A percentile compares a stretch with the other conserved stretches of the same genome.
Conservation (phyloP, 2,888 invertebrate genomes). For the Ceraclea dissimilis region DNA sequence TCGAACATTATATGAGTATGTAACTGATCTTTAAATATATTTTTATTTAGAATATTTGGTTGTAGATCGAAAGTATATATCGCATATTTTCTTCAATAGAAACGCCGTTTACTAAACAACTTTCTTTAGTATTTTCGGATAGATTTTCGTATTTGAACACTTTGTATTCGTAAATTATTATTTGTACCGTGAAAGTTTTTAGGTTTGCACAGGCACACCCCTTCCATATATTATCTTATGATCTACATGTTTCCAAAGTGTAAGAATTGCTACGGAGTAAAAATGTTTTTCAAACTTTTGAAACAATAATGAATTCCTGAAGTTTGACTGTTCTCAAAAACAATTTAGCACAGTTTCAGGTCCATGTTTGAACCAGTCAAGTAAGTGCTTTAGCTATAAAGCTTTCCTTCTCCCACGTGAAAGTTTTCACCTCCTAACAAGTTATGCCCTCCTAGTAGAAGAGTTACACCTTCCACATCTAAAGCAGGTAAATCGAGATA, state of each 20-base stretch:
- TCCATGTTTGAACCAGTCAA: constrained; percentile 4
- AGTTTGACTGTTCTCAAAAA: constrained; percentile 3
- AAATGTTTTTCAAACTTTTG: background rate
- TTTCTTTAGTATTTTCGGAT: too few species aligned
- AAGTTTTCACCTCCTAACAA: constrained; percentile 2
- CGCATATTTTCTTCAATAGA: too few species aligned
- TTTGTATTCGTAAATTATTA: too few species aligned
- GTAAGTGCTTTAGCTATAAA: background rate
- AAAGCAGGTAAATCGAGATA: background rate
- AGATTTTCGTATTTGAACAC: too few species aligned
- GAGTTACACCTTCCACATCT: background rate
- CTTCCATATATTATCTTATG: background rate
- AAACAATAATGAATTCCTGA: constrained; percentile 3
- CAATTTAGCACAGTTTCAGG: constrained; percentile 3
- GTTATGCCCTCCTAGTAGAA: background rate
- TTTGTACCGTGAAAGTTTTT: background rate
- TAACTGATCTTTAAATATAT: too few species aligned
- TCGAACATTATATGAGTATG: too few species aligned
- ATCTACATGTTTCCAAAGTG: background rate
- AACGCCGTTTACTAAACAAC: too few species aligned
- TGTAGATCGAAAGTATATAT: too few species aligned
- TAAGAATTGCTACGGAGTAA: background rate
- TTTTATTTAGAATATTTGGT: too few species aligned
- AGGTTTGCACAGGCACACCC: background rate
- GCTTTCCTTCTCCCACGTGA: background rate